Conservation (phyloP, 2,113 vertebrate genomes). For the Eulemur rufifrons region DNA sequence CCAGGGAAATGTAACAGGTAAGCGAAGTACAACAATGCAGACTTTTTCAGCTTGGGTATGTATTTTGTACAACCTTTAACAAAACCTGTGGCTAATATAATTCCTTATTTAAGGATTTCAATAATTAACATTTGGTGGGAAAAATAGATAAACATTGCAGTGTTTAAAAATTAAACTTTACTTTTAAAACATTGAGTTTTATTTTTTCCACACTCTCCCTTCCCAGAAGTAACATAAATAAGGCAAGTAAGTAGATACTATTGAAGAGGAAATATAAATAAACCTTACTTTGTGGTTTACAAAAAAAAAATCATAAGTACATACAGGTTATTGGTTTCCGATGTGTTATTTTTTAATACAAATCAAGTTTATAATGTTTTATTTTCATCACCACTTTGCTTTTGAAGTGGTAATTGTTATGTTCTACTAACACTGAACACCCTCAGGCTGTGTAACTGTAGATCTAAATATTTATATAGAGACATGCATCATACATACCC, state of each 20-base stretch:
- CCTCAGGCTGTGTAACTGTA: not conserved
- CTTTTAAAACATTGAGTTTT: not conserved
- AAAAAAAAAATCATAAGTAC: not conserved
- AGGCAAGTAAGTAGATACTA: not conserved
- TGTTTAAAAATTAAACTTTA: not conserved
- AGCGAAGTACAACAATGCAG: not conserved
- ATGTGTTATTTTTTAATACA: not conserved
- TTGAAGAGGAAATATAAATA: constrained; percentile 27
- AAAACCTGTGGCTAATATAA: not conserved
- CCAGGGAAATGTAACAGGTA: not conserved
- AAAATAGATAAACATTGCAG: not conserved
- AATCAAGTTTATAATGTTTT: not conserved
- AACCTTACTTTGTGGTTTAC: not conserved
- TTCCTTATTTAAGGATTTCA: not conserved
- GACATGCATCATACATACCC: not conserved
- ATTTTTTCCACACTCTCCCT: not conserved
- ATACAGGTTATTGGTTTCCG: not conserved
- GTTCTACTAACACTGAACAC: not conserved
- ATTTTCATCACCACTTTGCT: not conserved
- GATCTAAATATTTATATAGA: not conserved
- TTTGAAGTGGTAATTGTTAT: not conserved
- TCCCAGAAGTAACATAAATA: not conserved
- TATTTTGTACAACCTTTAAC: not conserved
- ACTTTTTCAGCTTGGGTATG: not conserved
- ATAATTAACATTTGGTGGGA: not conserved